These are phyloP conservation scores for Parapristionchus giblindavisi DNA, from an alignment of 2,888 invertebrate species.

Conservation along the genomic window DNA sequence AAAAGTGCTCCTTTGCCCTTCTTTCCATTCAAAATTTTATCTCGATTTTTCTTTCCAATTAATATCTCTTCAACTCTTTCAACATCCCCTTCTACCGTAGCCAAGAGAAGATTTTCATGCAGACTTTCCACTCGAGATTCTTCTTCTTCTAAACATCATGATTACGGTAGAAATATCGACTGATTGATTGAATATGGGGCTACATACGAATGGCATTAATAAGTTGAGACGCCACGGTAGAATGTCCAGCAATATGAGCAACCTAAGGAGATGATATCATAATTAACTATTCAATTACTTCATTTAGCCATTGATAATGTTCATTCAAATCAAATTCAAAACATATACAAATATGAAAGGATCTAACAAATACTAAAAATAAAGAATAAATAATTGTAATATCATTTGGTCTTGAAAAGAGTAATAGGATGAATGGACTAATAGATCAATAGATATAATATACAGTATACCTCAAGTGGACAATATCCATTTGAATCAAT, in stretches of 20 bases:
- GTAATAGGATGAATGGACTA: neutral
- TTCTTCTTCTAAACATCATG: slow-evolving; percentile 25
- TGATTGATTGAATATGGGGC: slow-evolving; percentile 9
- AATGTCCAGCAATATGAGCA: slow-evolving; percentile 79
- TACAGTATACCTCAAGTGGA: slow-evolving; percentile 35
- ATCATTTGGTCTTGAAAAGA: neutral
- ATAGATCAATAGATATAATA: no score
- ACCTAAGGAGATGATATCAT: slow-evolving; percentile 68
- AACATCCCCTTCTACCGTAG: slow-evolving; percentile 2
- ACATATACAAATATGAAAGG: no score
- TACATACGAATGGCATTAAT: slow-evolving; percentile 62
- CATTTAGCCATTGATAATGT: no score
- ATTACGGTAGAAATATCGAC: neutral
- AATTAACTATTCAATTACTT: no score
- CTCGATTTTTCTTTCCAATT: neutral
- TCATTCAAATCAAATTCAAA: no score
- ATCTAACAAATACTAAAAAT: no score
- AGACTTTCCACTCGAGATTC: neutral
- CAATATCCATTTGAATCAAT: slow-evolving; percentile 34
- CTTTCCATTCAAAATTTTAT: slow-evolving; percentile 32
- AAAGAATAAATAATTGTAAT: neutral
- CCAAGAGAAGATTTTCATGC: neutral
- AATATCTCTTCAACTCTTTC: slow-evolving; percentile 3
- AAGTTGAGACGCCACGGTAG: slow-evolving; percentile 66
- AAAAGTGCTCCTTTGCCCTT: slow-evolving; percentile 36